These are phyloP conservation scores for Catocala nupta DNA, from an alignment of 2,888 invertebrate species.

Conservation along the genomic window DNA sequence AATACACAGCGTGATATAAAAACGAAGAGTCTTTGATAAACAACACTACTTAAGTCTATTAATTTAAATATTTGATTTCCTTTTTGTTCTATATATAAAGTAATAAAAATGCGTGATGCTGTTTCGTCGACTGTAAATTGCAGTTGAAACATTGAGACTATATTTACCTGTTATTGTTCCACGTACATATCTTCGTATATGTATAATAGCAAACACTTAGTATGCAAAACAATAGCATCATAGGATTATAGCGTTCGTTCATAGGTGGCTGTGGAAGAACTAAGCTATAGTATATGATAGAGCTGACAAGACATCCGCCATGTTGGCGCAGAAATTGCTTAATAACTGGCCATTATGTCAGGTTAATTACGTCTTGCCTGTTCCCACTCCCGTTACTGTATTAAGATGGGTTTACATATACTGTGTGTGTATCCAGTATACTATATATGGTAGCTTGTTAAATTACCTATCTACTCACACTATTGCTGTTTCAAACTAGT, in stretches of 20 bases:
- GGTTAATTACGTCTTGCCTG: conserved; percentile 73
- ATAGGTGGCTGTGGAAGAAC: conserved; percentile 38
- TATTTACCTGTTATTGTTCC: too few species aligned
- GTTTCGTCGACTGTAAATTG: too few species aligned
- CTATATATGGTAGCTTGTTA: conserved; percentile 15
- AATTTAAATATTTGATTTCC: too few species aligned
- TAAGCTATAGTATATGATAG: conserved; percentile 33
- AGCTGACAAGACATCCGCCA: conserved; percentile 64
- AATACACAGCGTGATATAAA: background rate
- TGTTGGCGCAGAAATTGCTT: conserved; percentile 76
- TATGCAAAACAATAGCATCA: conserved; percentile 43
- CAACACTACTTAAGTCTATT: too few species aligned
- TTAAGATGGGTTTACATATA: conserved; percentile 14
- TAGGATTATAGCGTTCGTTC: conserved; percentile 32
- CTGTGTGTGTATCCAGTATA: conserved; percentile 9
- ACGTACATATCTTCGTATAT: too few species aligned
- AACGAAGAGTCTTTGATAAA: too few species aligned
- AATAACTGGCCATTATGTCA: conserved; percentile 80
- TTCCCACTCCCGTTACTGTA: conserved; percentile 40
- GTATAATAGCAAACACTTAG: background rate
- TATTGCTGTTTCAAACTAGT: background rate
- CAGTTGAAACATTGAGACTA: too few species aligned
- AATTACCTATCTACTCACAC: background rate
- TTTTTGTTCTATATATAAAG: too few species aligned
- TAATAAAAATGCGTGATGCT: too few species aligned